Evolutionary conservation across 2,888 invertebrate genomes (phyloP).

Genomic region (Clivina fossor): DNA sequence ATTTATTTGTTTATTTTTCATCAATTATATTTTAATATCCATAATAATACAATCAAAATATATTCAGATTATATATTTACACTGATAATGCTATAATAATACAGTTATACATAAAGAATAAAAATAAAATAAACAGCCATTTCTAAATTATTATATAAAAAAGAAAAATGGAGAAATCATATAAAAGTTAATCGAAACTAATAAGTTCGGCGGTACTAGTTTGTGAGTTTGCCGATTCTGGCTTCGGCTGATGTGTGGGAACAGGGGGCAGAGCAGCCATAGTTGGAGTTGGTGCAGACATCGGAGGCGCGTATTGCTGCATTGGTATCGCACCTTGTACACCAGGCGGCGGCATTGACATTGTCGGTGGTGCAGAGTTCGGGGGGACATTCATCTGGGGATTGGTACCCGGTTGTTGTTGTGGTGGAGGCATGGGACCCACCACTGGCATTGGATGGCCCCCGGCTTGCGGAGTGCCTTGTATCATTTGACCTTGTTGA

Average conservation of each 20-base stretch:
- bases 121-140: conserved; percentile 52
- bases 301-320: conserved; percentile 34
- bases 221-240: conserved; percentile 47
- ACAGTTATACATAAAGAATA: conserved; percentile 49
- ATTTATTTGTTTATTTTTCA: conserved; percentile 42
- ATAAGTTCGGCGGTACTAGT: conserved; percentile 76
- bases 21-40: conserved; percentile 51
- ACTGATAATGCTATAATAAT: background rate
- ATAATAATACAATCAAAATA: background rate
- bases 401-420: conserved; percentile 42
- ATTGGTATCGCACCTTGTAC: conserved; percentile 27
- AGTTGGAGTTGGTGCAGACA: conserved; percentile 39
- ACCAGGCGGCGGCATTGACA: conserved; percentile 37
- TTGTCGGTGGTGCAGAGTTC: conserved; percentile 37
- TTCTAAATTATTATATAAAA: background rate
- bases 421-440: conserved; percentile 40
- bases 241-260: conserved; percentile 41
- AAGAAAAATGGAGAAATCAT: no score
- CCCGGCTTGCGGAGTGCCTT: conserved; percentile 49
- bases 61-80: background rate
- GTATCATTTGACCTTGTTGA: conserved; percentile 36
- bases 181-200: conserved; percentile 78
- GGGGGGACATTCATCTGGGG: conserved; percentile 39
- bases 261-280: conserved; percentile 43
- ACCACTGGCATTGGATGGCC: conserved; percentile 44